Percentiles rank a stretch among this genome's conserved stretches.
Evolutionary conservation across 2,888 invertebrate genomes (phyloP).

Genomic region (Caenorhabditis afra): DNA sequence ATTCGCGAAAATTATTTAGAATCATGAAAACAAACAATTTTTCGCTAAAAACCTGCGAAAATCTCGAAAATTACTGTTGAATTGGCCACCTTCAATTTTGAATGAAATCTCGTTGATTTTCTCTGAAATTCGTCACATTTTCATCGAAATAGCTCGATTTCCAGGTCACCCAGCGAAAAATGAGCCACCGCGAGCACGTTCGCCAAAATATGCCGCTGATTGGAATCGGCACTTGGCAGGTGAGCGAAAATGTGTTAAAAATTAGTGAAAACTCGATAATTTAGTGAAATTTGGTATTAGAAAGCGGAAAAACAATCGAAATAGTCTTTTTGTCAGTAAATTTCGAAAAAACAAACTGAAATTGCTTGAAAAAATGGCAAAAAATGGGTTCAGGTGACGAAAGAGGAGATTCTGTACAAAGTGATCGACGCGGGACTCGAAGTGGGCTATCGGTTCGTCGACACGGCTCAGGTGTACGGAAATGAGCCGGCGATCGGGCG

Average conservation of each 20-base stretch:
- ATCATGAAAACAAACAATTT: too few species aligned
- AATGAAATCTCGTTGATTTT: too few species aligned
- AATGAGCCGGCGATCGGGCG: conserved; percentile 70
- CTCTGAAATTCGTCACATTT: background rate
- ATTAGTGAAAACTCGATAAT: background rate
- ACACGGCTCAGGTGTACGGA: conserved; percentile 74
- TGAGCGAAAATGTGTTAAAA: conserved; percentile 5
- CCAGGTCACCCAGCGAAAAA: conserved; percentile 3
- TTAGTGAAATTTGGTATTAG: too few species aligned
- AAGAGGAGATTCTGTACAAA: conserved; percentile 53
- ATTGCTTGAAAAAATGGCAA: too few species aligned
- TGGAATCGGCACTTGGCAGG: conserved; percentile 76
- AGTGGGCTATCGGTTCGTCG: conserved; percentile 75
- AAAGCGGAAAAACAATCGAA: too few species aligned
- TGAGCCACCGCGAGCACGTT: conserved; percentile 65
- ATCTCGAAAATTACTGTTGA: too few species aligned
- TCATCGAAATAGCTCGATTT: background rate
- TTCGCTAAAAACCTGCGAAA: too few species aligned
- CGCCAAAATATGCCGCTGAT: conserved; percentile 70
- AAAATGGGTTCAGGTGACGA: conserved; percentile 63
- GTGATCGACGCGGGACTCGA: conserved; percentile 72
- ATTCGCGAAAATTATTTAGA: too few species aligned
- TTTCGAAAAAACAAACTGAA: too few species aligned
- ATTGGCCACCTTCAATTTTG: too few species aligned
- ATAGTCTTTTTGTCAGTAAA: too few species aligned